A percentile compares a stretch with the other conserved stretches of the same genome.
These are phyloP conservation scores for Cydia amplana DNA, from an alignment of 1,140 invertebrate genomes.

Conservation along the genomic window DNA sequence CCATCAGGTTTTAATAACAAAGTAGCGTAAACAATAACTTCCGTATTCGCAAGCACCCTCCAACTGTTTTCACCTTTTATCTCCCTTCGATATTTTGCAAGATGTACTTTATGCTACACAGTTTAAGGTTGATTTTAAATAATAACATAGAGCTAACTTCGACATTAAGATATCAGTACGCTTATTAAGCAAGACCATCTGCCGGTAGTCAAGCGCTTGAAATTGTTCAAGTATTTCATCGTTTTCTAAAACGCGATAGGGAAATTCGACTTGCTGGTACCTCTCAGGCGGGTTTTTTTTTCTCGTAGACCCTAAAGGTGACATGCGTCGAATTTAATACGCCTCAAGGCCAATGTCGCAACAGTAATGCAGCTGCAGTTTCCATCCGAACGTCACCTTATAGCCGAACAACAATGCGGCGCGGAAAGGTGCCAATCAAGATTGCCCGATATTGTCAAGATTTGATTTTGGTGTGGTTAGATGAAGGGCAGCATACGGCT, in stretches of 20 bases:
- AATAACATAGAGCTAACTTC: not conserved
- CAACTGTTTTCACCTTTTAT: conserved; percentile 2
- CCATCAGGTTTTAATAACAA: conserved; percentile 18
- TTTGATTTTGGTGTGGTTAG: too few species aligned
- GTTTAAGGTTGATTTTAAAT: not conserved
- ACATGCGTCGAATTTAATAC: too few species aligned
- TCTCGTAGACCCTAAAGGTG: too few species aligned
- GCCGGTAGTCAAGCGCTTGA: conserved; percentile 44
- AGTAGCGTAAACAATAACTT: conserved; percentile 24
- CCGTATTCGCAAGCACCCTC: not conserved
- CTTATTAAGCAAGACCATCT: not conserved
- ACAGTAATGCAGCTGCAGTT: too few species aligned
- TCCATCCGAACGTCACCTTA: too few species aligned
- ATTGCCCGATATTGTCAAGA: too few species aligned
- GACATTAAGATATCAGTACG: not conserved
- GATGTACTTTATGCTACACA: not conserved
- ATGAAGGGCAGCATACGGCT: too few species aligned
- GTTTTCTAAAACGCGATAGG: conserved; percentile 45
- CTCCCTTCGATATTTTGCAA: not conserved
- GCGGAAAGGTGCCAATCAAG: too few species aligned
- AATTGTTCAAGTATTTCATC: conserved; percentile 62
- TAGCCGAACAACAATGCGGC: too few species aligned
- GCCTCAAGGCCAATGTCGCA: too few species aligned
- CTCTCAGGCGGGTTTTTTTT: too few species aligned
- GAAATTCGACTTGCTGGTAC: not conserved